Percentiles rank a stretch among this genome's conserved stretches.
phyloP scores from a whole-genome alignment of 2,113 vertebrate genomes.

The Speoplatyrhinus poulsoni region DNA sequence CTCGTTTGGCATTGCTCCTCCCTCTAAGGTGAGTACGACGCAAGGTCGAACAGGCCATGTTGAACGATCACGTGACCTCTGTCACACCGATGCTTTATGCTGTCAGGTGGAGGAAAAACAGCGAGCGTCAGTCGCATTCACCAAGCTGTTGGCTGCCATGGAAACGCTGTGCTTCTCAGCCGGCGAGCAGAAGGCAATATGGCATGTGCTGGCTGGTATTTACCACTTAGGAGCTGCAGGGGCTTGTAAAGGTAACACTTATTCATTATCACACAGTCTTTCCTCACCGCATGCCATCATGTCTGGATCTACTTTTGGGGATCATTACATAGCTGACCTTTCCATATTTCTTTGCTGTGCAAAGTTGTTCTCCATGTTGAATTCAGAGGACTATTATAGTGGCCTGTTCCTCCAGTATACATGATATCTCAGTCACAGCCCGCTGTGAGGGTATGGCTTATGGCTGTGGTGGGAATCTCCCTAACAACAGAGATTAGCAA shows the following conservation, averaged over 20 bases:
- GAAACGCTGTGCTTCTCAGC: conserved; percentile 78
- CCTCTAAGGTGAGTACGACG: conserved; percentile 79
- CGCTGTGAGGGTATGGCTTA: too few relatives aligned
- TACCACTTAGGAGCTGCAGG: conserved; percentile 92
- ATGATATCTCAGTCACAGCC: too few relatives aligned
- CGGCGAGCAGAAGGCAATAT: conserved; percentile 84
- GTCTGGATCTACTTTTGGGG: neutral
- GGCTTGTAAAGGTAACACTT: conserved; percentile 85
- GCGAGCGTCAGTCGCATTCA: conserved; percentile 79
- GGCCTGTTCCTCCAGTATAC: too few relatives aligned
- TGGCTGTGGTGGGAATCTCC: too few relatives aligned
- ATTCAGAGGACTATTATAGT: too few relatives aligned
- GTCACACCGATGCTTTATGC: neutral
- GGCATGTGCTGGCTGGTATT: conserved; percentile 88
- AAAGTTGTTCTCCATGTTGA: too few relatives aligned
- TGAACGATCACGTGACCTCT: neutral
- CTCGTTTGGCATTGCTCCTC: conserved; percentile 83
- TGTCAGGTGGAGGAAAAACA: conserved; percentile 91
- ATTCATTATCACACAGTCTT: neutral
- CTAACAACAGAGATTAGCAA: too few relatives aligned
- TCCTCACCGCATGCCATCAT: neutral
- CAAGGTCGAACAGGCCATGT: neutral
- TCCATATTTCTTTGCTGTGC: too few relatives aligned
- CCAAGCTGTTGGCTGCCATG: conserved; percentile 87
- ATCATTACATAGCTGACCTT: neutral